Evolutionary conservation across 2,888 invertebrate genomes (phyloP).

Genomic region (Melinopterus prodromus): DNA sequence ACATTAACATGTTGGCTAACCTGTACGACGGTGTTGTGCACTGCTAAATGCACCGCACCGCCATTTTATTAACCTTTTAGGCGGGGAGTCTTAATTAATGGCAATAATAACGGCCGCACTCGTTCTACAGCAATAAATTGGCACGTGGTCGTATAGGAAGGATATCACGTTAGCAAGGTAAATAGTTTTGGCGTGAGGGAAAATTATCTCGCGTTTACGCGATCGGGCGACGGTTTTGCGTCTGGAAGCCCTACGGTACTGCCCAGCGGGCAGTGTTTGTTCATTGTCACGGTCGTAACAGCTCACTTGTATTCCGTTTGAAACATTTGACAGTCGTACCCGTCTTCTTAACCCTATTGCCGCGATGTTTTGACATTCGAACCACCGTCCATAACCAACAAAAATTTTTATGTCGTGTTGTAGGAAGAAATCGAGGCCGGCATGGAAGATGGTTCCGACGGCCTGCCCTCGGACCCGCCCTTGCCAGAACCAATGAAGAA

Average conservation of each 20-base stretch:
- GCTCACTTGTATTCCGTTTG: constrained; percentile 19
- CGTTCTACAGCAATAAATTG: constrained; percentile 15
- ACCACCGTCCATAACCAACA: constrained; percentile 38
- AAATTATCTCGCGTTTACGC: constrained; percentile 7
- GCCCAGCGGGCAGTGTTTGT: constrained; percentile 21
- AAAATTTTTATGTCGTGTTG: constrained; percentile 26
- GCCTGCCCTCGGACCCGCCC: constrained; percentile 46
- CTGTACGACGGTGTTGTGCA: constrained; percentile 39
- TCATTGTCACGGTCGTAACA: constrained; percentile 19
- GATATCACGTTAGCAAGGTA: constrained; percentile 9
- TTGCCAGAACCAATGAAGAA: constrained; percentile 50
- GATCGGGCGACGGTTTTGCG: constrained; percentile 20
- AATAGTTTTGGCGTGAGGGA: background rate
- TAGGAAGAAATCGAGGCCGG: constrained; percentile 47
- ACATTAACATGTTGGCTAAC: constrained; percentile 42
- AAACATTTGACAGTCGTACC: constrained; percentile 33
- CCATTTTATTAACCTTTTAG: constrained; percentile 61
- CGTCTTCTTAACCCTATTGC: constrained; percentile 31
- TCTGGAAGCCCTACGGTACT: background rate
- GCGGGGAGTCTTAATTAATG: constrained; percentile 55
- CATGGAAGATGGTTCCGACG: constrained; percentile 60
- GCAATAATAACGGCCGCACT: constrained; percentile 28
- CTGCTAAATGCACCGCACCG: constrained; percentile 49
- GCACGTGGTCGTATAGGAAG: background rate
- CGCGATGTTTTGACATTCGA: constrained; percentile 23